phyloP scores from a whole-genome alignment of 2,797 vertebrate genomes.

The Sebastolobus alascanus region DNA sequence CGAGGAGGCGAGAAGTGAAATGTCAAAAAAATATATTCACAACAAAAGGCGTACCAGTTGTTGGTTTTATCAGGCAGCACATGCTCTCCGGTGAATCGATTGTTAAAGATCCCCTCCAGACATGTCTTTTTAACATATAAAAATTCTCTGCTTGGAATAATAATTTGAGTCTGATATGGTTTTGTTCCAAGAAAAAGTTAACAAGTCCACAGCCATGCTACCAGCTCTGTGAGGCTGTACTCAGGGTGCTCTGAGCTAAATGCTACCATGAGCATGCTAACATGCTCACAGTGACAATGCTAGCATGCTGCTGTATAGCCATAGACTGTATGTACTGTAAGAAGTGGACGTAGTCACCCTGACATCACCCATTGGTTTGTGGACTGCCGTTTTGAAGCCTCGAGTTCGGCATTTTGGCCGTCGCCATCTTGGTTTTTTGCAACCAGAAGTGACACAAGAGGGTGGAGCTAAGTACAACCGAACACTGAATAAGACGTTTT shows the following conservation, averaged over 20 bases:
- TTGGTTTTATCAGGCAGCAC: slow-evolving; percentile 27
- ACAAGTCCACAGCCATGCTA: not conserved
- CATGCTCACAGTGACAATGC: not conserved
- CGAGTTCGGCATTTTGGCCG: not conserved
- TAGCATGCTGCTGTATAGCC: too few relatives aligned
- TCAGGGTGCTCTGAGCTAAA: slow-evolving; percentile 11
- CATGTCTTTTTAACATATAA: slow-evolving; percentile 5
- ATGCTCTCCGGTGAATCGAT: slow-evolving; percentile 25
- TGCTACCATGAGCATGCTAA: not conserved
- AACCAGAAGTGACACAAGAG: too few relatives aligned
- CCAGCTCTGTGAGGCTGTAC: not conserved
- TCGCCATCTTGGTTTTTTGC: not conserved
- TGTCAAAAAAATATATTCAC: slow-evolving; percentile 55
- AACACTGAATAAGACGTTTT: too few relatives aligned
- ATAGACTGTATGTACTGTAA: not conserved
- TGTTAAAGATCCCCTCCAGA: slow-evolving; percentile 32
- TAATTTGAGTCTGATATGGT: not conserved
- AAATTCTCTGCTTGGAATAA: slow-evolving; percentile 26
- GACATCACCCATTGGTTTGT: not conserved
- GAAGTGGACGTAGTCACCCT: not conserved
- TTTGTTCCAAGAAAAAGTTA: not conserved
- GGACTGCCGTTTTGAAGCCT: not conserved
- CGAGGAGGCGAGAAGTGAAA: slow-evolving; percentile 31
- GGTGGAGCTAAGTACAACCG: too few relatives aligned
- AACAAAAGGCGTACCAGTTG: slow-evolving; percentile 40